These are phyloP conservation scores for Drosophila austrosaltans DNA, from an alignment of 2,888 invertebrate species.

Conservation along the genomic window DNA sequence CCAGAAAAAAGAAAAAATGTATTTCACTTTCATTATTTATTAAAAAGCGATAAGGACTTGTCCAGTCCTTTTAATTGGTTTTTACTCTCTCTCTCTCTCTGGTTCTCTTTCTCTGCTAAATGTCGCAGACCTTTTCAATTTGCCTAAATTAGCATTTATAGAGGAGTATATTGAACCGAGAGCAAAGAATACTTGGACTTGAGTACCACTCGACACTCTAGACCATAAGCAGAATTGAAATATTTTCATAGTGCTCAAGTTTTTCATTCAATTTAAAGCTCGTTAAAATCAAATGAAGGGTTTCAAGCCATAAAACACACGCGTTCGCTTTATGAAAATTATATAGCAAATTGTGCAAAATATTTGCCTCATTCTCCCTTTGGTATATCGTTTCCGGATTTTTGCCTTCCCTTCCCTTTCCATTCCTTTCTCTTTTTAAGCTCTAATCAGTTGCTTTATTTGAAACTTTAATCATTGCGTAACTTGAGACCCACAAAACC, in stretches of 20 bases:
- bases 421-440: background rate
- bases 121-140: constrained; percentile 19
- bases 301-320: constrained; percentile 18
- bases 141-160: constrained; percentile 38
- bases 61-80: constrained; percentile 39
- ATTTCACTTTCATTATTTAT: constrained; percentile 36
- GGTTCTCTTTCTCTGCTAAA: background rate
- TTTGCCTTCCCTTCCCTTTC: background rate
- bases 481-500: constrained; percentile 18
- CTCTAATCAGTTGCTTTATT: constrained; percentile 41
- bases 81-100: background rate
- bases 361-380: background rate
- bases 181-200: constrained; percentile 32
- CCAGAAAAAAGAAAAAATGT: constrained; percentile 18
- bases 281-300: constrained; percentile 2
- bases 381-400: constrained; percentile 7
- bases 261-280: background rate
- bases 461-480: constrained; percentile 46
- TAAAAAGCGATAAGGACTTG: constrained; percentile 25
- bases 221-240: background rate
- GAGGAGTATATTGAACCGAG: constrained; percentile 47
- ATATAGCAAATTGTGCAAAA: constrained; percentile 28
- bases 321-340: constrained; percentile 29
- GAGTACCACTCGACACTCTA: background rate
- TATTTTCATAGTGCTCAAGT: background rate